Conservation (phyloP, 2,797 vertebrate genomes). For the Pseudochirops corinnae region DNA sequence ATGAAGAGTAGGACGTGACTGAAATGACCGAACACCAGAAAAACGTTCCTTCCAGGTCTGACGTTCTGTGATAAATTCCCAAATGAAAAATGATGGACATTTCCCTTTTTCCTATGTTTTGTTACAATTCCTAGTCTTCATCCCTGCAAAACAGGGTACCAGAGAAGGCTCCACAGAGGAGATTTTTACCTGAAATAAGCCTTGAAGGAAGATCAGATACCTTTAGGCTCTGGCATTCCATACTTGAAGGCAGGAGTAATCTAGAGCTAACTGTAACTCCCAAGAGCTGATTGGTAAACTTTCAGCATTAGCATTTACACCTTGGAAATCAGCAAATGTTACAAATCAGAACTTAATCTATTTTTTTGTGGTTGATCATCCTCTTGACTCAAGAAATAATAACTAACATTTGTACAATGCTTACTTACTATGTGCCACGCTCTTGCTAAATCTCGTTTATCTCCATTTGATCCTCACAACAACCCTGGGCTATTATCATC, state of each 20-base stretch:
- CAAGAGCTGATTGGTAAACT: neutral
- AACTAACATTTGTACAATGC: too few species aligned
- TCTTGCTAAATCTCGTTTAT: neutral
- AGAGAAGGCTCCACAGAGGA: neutral
- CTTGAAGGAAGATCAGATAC: neutral
- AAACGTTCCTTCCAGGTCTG: neutral
- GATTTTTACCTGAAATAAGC: too few species aligned
- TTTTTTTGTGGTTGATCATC: neutral
- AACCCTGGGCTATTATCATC: neutral
- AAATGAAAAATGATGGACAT: neutral
- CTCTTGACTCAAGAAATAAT: too few species aligned
- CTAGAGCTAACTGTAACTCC: neutral
- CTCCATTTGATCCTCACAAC: neutral
- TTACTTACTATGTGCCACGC: neutral
- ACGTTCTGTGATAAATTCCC: neutral
- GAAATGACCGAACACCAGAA: too few species aligned
- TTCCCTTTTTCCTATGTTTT: neutral
- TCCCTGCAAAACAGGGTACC: neutral
- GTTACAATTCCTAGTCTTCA: neutral
- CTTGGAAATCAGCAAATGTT: neutral
- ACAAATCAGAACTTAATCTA: neutral
- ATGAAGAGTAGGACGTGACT: too few species aligned
- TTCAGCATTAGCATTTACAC: neutral
- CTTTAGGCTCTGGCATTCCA: neutral
- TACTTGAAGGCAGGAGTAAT: neutral